phyloP scores from a whole-genome alignment of 2,797 vertebrate genomes.

The Sebastes taczanowskii region DNA sequence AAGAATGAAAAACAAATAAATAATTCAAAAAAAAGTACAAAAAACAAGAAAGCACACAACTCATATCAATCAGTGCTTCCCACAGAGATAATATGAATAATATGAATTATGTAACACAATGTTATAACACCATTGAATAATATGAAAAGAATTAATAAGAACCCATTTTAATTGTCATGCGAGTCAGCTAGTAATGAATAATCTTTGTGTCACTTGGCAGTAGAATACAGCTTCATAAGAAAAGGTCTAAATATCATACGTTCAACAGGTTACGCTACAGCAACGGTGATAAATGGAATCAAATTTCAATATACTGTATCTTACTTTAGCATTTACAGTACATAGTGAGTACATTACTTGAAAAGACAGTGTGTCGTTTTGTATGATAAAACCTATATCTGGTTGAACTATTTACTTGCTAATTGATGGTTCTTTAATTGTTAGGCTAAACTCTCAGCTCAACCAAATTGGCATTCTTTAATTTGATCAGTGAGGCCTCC shows the following conservation, averaged over 20 bases:
- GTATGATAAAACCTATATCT: neutral
- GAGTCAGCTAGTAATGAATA: neutral
- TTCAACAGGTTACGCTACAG: neutral
- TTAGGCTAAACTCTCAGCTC: neutral
- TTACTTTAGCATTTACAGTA: neutral
- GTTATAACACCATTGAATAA: neutral
- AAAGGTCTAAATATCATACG: neutral
- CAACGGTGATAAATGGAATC: neutral
- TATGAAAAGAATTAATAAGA: neutral
- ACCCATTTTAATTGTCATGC: neutral
- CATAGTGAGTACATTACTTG: neutral
- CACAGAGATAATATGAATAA: neutral
- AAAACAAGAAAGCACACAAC: neutral
- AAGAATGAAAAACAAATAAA: neutral
- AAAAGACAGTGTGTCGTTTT: neutral
- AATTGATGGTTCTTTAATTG: neutral
- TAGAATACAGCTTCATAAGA: neutral
- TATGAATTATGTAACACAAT: neutral
- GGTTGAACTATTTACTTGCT: neutral
- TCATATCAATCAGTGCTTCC: neutral
- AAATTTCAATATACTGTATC: neutral
- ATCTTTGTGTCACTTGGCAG: neutral
- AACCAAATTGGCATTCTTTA: neutral
- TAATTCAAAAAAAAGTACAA: neutral
- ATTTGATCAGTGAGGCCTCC: neutral